Base-by-base conservation (phyloP, 2,113 vertebrate genomes). In the Rhipidura dahli region DNA sequence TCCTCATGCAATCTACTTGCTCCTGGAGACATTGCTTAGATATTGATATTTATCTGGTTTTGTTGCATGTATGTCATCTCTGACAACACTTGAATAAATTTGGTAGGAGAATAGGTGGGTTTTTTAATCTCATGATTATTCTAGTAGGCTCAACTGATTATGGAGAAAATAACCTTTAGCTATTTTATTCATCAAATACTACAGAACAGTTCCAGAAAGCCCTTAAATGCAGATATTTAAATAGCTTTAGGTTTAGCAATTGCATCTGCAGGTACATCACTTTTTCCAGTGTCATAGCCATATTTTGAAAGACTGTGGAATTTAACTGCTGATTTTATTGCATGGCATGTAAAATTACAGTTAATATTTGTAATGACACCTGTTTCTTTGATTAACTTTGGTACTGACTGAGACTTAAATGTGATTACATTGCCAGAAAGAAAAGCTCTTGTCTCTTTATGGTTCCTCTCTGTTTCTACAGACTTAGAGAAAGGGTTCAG, bases 71-170 rank as follows among this genome's bases (percentile, higher is more conserved):
- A 59, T 91, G 64, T 96, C 70, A 93, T 91, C 79, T 50, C 33
- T 95, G 90, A 94, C 73, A 97, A 94, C 64, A 94, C 90, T 96
- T 96, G 90, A 96, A 96, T 94, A 93, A 96, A 89, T 59, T 64
- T 80, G 60, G 35, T 92, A 90, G 93, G 84, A 77, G 64, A 94
- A 89, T n/a, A 91, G 61, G 87, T 77, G 72, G 28, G 70, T 73
- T 95, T 93, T 95, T 15, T 27, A 50, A 26, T 63, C 15, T 70
- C 83, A 64, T 71, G 68, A 40, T 94, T 95, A 95, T 89, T 54
- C 31, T 83, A 63, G 24, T 76, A 85, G 45, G 35, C 21, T 82
- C 28, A 64, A 31, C 20, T 64, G 33, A 71, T 66, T 35, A 56
- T 47, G 39, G 31, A 70, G 24, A 84, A 83, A 89, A 89, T 65